Base-by-base conservation (phyloP, 2,888 invertebrate species). In the Eucera pruinosa region DNA sequence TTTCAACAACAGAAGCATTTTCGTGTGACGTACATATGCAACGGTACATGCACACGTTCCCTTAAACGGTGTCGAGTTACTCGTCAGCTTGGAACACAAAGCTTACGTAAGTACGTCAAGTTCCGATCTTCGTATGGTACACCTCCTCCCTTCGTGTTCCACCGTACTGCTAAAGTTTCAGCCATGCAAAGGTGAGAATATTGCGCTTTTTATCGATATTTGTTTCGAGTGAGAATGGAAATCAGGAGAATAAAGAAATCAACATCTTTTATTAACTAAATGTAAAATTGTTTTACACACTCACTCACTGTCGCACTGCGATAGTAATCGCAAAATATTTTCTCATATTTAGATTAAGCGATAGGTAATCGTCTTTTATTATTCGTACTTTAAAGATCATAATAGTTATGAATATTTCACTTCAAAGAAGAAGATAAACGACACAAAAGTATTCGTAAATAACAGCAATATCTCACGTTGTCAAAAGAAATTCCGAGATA, bases 21-120 rank as follows among this genome's bases (percentile, higher is more conserved):
- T 74, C 80, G 74, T 75, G 15, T 41, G 68, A 50, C 65, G 60
- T 80, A 65, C 67, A 55, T 70, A 36, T 47, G 57, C 62, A 47
- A 71, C 60, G 65, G 72, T 76, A 79, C 71, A 80, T 57, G 76
- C 76, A 72, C 67, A 61, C 76, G 65, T 68, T 72, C 76, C 66
- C 67, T 71, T 79, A 66, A 78, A 68, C 70, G 81, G 81, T 81
- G 68, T 90, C 89, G 88, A 86, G 86, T 90, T 90, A 89, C 90
- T 85, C 79, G 81, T 85, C 83, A 83, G 84, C 84, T 78, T 70
- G 68, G 84, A 77, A 84, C 85, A 87, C 82, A 79, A 79, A 85
- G 80, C 89, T 87, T 88, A 88, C 87, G 88, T 89, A 89, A 90
- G 89, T 89, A 87, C 85, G 75, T 67, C 75, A 70, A 80, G 75